phyloP scores from a whole-genome alignment of 2,797 vertebrate genomes.

The Zalophus californianus region DNA sequence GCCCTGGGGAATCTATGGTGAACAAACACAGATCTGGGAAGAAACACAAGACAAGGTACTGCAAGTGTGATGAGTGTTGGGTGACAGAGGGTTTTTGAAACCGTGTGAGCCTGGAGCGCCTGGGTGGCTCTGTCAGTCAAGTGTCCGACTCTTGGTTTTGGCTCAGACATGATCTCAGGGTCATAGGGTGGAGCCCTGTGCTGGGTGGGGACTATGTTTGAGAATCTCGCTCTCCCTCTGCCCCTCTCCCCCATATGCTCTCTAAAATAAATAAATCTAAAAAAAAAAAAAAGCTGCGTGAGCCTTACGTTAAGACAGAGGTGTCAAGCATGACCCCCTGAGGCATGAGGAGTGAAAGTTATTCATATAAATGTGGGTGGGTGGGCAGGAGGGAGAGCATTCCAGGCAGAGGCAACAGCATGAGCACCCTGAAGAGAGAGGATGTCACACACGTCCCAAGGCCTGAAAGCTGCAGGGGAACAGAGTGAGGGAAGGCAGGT shows the following conservation, averaged over 20 bases:
- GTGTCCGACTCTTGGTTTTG: background rate
- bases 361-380: background rate
- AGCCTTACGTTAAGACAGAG: background rate
- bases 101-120: background rate
- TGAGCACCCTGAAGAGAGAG: background rate
- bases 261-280: background rate
- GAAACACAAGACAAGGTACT: background rate
- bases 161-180: background rate
- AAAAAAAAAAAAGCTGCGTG: background rate
- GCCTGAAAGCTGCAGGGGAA: background rate
- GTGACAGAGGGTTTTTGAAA: background rate
- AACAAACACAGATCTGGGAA: background rate
- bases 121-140: background rate
- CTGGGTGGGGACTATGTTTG: background rate
- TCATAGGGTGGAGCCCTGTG: background rate
- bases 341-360: background rate
- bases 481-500: background rate
- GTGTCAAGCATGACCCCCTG: background rate
- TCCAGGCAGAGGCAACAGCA: background rate
- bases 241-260: background rate
- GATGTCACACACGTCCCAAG: accelerated
- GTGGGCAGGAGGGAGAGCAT: background rate
- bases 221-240: background rate
- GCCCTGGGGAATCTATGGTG: background rate
- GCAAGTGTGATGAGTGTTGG: background rate